phyloP scores from a whole-genome alignment of 2,888 invertebrate species.

The Synanthedon vespiformis region DNA sequence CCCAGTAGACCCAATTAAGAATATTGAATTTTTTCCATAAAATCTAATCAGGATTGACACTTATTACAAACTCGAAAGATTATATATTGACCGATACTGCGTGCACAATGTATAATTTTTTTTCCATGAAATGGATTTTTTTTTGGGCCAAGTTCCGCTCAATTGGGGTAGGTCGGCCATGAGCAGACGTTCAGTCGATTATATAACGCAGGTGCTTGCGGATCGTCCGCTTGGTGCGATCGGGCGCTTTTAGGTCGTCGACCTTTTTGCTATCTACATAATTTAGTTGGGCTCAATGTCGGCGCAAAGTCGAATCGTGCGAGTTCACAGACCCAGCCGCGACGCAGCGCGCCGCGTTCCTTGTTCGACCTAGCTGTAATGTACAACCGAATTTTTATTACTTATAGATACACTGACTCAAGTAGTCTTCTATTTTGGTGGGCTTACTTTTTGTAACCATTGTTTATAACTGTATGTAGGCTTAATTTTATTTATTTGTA shows the following conservation, averaged over 20 bases:
- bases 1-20: no score
- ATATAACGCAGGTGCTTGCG: slow-evolving; percentile 54
- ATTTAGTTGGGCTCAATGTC: slow-evolving; percentile 65
- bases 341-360: slow-evolving; percentile 48
- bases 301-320: slow-evolving; percentile 61
- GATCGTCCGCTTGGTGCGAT: slow-evolving; percentile 57
- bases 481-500: background rate
- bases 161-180: slow-evolving; percentile 39
- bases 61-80: no score
- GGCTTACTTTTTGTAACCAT: background rate
- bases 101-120: background rate
- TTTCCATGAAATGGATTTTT: background rate
- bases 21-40: no score
- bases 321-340: slow-evolving; percentile 59
- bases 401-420: background rate
- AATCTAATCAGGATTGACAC: no score
- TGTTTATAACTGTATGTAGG: background rate
- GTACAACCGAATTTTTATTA: slow-evolving; percentile 14
- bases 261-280: slow-evolving; percentile 63
- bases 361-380: slow-evolving; percentile 41
- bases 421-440: background rate
- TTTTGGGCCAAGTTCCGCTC: slow-evolving; percentile 10
- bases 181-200: slow-evolving; percentile 14
- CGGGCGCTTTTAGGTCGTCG: slow-evolving; percentile 62
- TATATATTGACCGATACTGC: no score